Conservation (phyloP, 2,888 invertebrate species). For the Noctuana brunneofusca region DNA sequence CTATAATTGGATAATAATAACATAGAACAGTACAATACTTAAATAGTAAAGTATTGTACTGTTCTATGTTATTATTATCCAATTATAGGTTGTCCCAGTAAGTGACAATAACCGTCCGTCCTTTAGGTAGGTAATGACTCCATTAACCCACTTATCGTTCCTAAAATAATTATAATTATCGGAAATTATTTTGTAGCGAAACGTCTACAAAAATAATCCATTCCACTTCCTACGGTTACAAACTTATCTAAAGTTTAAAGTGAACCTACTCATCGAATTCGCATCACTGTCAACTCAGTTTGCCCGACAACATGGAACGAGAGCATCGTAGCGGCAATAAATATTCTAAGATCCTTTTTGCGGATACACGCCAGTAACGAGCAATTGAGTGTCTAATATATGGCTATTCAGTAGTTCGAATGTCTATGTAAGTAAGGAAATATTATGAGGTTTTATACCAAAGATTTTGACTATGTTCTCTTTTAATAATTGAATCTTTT, state of each 20-base stretch:
- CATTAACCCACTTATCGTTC: no score
- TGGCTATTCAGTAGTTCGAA: background rate
- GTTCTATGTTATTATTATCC: no score
- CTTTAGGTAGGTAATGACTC: no score
- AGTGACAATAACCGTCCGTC: no score
- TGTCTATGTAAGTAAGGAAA: background rate
- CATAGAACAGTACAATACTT: no score
- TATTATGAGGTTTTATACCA: background rate
- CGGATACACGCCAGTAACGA: conserved; percentile 2
- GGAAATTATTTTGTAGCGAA: background rate
- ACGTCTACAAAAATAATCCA: background rate
- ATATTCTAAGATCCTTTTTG: conserved; percentile 9
- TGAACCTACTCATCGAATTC: conserved; percentile 2
- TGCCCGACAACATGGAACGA: conserved; percentile 2
- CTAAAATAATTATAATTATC: no score
- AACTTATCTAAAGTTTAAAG: background rate
- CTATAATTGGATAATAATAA: no score
- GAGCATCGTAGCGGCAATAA: conserved; percentile 11
- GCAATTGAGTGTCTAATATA: conserved; percentile 1
- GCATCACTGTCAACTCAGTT: conserved; percentile 3
- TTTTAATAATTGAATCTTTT: background rate
- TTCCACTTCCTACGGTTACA: background rate
- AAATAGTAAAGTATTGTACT: no score
- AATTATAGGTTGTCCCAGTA: no score
- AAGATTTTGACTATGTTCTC: background rate